phyloP scores from a whole-genome alignment of 2,113 vertebrate genomes.

The Microtus ochrogaster region DNA sequence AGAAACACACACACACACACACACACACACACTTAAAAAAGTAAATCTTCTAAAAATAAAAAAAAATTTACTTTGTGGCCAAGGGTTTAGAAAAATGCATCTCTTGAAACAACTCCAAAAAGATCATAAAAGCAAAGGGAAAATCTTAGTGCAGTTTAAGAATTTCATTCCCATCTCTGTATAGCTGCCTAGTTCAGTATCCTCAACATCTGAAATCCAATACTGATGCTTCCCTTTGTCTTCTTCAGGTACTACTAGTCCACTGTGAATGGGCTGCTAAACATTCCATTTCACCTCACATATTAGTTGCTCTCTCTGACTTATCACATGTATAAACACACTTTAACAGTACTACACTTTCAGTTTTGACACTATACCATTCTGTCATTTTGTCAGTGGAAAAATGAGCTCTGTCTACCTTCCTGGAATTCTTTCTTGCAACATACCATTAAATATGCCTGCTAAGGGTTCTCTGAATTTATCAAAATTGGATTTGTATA shows the following conservation, averaged over 20 bases:
- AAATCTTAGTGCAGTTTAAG: background rate
- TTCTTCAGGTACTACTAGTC: background rate
- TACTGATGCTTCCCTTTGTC: background rate
- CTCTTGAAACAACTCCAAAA: background rate
- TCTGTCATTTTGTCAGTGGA: conserved; percentile 45
- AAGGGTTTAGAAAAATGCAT: background rate
- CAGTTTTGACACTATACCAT: conserved; percentile 31
- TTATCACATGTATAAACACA: background rate
- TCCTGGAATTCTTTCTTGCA: background rate
- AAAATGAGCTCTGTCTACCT: background rate
- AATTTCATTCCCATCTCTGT: background rate
- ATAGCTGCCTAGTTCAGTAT: background rate
- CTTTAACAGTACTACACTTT: background rate
- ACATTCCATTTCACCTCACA: background rate
- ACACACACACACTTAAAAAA: background rate
- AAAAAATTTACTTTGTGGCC: background rate
- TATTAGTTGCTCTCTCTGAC: background rate
- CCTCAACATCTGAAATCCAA: background rate
- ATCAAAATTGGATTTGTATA: background rate
- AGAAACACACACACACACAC: too few relatives aligned
- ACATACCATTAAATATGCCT: conserved; percentile 27
- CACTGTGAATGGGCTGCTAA: background rate
- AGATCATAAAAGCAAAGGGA: background rate
- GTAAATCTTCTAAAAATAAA: background rate
- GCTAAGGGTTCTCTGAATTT: background rate